phyloP scores from a whole-genome alignment of 1,140 invertebrate species.

The Coenobita brevimanus region DNA sequence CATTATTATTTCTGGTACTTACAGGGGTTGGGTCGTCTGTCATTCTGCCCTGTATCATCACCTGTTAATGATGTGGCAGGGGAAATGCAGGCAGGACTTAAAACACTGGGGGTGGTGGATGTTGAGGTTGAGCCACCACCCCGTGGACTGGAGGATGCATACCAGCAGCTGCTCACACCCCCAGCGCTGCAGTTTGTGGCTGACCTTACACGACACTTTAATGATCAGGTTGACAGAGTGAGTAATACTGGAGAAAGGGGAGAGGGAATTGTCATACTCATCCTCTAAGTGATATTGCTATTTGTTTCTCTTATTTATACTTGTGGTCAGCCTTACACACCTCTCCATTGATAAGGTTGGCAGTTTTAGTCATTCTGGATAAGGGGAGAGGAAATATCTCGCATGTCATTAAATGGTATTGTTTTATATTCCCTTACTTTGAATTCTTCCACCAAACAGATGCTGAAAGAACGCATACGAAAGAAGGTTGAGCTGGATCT shows the following conservation, averaged over 20 bases:
- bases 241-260: neutral
- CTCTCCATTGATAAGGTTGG: no score
- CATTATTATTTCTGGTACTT: no score
- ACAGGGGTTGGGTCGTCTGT: no score
- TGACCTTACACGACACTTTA: constrained; percentile 39
- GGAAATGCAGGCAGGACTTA: no score
- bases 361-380: no score
- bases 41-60: no score
- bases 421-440: no score
- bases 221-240: constrained; percentile 39
- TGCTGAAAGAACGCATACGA: constrained; percentile 43
- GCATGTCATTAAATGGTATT: no score
- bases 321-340: no score
- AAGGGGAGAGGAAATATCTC: no score
- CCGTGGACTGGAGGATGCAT: constrained; percentile 32
- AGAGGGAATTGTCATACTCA: neutral
- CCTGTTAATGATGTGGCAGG: no score
- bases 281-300: neutral
- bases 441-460: constrained; percentile 32
- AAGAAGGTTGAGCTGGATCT: constrained; percentile 49
- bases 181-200: constrained; percentile 43
- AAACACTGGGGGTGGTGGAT: constrained; percentile 8
- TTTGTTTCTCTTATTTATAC: neutral
- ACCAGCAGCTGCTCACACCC: constrained; percentile 27
- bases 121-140: constrained; percentile 48